Base-by-base conservation (phyloP, 64 coral and sea anemone species). In the Actinia equina region DNA sequence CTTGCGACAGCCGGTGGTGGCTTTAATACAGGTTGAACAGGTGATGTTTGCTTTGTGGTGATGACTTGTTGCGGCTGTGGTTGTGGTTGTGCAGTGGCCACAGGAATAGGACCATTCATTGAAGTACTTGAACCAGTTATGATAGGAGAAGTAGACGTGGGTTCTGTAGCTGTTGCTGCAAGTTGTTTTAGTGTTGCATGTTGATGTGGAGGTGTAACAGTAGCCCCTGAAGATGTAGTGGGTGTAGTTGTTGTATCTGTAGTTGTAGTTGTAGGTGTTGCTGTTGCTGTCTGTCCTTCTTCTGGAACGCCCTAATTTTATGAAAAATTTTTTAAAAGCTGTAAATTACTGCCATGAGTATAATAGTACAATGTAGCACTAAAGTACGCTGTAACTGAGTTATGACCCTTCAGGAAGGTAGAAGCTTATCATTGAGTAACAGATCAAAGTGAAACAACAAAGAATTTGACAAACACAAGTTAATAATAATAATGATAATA, bases 1-100 rank as follows among this genome's bases (percentile, higher is more conserved):
- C 97, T 78, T 56, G 91, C 80, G 57, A 86, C 91, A 63, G 88
- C 17, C 10, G 93, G 88, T 44, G 90, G 93, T 51, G 93, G 93
- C 91, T 99, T 91, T 12, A 92, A 88, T 82, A 91, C 83, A 57
- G 97, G 86, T 55, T 88, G 83, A 9, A 57, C 25, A 22, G 92
- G 52, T 53, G 61, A 86, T 42, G 67, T 54, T 7, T 69, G 86
- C 30, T 93, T 91, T 85, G 90, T 79, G 79, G 83, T 13, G n/a
- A 62, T 87, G 16, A 87, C 41, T 26, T 44, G 87, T 22, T 60
- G 82, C 37, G 83, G 69, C 86, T 52, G 87, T 76, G 9, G 57
- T 18, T 60, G 90, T 77, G 9, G 45, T 23, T 77, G 80, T 15
- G 88, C 52, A 19, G 92, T 3, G 17, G 79, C 20, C 22, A 84